These are phyloP conservation scores for Lasaia peninsularis DNA, from an alignment of 1,140 invertebrate species.

Conservation along the genomic window DNA sequence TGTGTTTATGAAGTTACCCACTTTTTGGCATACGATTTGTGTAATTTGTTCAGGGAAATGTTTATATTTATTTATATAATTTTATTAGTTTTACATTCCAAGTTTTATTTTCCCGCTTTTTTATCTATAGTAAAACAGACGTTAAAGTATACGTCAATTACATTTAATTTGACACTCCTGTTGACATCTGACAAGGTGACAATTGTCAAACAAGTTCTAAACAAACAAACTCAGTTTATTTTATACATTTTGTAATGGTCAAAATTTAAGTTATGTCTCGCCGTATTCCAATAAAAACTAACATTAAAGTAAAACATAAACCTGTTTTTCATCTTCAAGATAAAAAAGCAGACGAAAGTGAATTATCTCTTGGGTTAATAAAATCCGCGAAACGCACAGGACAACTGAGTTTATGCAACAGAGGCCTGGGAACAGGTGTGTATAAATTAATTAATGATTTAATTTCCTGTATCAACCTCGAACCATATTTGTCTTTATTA, in stretches of 20 bases:
- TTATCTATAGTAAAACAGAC: no score
- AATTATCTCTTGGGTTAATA: slow-evolving; percentile 83
- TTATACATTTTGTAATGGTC: not conserved
- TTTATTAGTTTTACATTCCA: no score
- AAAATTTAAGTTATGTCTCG: slow-evolving; percentile 78
- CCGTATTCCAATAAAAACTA: slow-evolving; percentile 49
- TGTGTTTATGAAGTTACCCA: no score
- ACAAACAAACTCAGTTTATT: slow-evolving; percentile 1
- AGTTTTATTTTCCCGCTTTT: no score
- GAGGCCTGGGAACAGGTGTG: slow-evolving; percentile 85
- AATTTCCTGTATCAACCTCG: not conserved
- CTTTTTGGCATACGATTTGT: no score
- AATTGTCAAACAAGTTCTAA: not conserved
- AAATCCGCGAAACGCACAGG: slow-evolving; percentile 88
- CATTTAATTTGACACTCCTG: no score
- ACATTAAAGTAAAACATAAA: slow-evolving; percentile 71
- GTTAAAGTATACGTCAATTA: no score
- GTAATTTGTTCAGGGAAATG: no score
- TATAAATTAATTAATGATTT: slow-evolving; percentile 15
- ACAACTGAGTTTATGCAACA: slow-evolving; percentile 86
- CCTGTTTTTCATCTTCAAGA: slow-evolving; percentile 84
- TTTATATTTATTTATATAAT: no score
- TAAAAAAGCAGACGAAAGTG: slow-evolving; percentile 81
- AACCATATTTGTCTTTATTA: slow-evolving; percentile 51
- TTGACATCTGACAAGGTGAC: not conserved